phyloP scores from a whole-genome alignment of 2,888 invertebrate genomes.

The Ryuthela nishihirai region DNA sequence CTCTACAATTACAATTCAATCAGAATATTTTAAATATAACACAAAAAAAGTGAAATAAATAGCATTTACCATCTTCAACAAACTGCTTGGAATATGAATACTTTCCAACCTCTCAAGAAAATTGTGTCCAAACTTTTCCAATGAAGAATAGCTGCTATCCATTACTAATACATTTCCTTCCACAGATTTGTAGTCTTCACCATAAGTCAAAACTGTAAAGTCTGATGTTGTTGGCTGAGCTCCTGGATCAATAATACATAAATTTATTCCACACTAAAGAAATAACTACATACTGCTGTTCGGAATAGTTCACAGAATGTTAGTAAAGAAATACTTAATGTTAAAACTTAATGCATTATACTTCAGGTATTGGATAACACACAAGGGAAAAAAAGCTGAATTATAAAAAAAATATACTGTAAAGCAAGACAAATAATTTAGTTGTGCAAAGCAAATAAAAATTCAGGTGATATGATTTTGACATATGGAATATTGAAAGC shows the following conservation, averaged over 20 bases:
- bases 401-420: no score
- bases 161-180: constrained; percentile 47
- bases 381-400: no score
- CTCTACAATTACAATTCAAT: no score
- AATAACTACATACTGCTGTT: background rate
- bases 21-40: no score
- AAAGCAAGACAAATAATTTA: no score
- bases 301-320: background rate
- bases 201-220: constrained; percentile 46
- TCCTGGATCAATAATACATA: constrained; percentile 40
- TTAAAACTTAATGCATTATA: no score
- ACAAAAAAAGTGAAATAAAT: no score
- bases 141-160: constrained; percentile 44
- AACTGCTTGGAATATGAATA: constrained; percentile 23
- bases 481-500: no score
- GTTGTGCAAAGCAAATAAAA: no score
- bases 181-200: constrained; percentile 42
- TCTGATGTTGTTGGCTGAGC: constrained; percentile 49
- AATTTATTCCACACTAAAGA: background rate
- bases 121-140: constrained; percentile 47
- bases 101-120: constrained; percentile 43
- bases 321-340: background rate
- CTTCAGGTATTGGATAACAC: no score
- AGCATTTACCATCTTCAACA: constrained; percentile 39
- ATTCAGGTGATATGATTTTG: no score